Base-by-base conservation (phyloP, 1,140 invertebrate species). In the Penaeus indicus region DNA sequence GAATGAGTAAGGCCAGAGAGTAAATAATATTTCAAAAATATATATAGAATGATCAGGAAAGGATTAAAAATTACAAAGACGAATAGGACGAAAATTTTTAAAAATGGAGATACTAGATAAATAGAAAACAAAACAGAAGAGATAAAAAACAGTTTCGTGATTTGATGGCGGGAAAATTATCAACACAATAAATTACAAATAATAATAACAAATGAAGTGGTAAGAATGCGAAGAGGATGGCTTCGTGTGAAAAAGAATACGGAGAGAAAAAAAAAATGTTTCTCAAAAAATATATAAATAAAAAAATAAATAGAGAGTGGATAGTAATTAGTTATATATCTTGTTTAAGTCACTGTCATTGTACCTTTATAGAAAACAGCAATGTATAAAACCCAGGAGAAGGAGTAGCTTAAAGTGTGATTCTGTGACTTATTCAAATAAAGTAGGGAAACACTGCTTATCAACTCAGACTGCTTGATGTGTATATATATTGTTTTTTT, bases 291-390 rank as follows among this genome's bases (percentile, higher is more conserved):
- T 47, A 60, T 16, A 54, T 80, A 21, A 25, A 25, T 25, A n/a
- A 80, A 60, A 22, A 60, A 80, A 80, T n/a, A 25, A 80, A 60
- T 25, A 13, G 47, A 54, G 47, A 54, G 47, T 54, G 47, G 47
- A 54, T 54, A 54, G 47, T 54, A 54, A 54, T 54, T 54, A 54
- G 47, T 54, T 54, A 54, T 80, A 54, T 78, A 80, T 80, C 47
- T 80, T 80, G 47, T n/a, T 80, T 80, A 80, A 60, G 78, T 80
- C 78, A 80, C 78, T 80, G 25, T 80, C 78, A 80, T 80, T 80
- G 78, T 80, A 80, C 78, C 78, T 19, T 80, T 80, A 60, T 80
- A 80, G 78, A 60, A 60, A 80, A 80, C 21, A 80, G 78, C 25
- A 25, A 60, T 80, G 78, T 8, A n/a, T 60, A n/a, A 27, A 8